Evolutionary conservation across 2,888 invertebrate species (phyloP).

Genomic region (Harpalus rubripes): DNA sequence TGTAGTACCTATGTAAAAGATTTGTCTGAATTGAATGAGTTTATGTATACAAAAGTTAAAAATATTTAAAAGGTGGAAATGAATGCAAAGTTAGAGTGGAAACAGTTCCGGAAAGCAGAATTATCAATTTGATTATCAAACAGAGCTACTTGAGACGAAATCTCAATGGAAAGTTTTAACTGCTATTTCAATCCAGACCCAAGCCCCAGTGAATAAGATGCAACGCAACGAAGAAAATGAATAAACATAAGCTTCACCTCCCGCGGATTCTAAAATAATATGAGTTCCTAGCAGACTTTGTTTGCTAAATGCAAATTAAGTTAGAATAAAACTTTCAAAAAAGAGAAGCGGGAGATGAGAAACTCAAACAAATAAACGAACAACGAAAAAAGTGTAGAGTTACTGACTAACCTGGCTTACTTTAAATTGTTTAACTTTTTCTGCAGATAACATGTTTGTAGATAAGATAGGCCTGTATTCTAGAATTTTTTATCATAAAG

Average conservation of each 20-base stretch:
- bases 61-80: conserved; percentile 10
- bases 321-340: conserved; percentile 57
- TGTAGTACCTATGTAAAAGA: no score
- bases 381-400: conserved; percentile 35
- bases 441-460: no score
- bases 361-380: conserved; percentile 58
- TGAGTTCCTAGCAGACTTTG: conserved; percentile 54
- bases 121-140: conserved; percentile 42
- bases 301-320: conserved; percentile 65
- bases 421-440: conserved; percentile 63
- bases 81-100: background rate
- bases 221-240: conserved; percentile 63
- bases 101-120: conserved; percentile 5
- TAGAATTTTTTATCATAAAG: no score
- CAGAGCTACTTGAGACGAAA: conserved; percentile 33
- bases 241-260: conserved; percentile 60
- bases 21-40: no score
- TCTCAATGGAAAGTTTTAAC: conserved; percentile 37
- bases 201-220: conserved; percentile 26
- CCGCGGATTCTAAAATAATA: conserved; percentile 63
- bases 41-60: conserved; percentile 2
- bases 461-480: no score
- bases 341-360: conserved; percentile 50
- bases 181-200: conserved; percentile 23
- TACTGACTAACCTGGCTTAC: conserved; percentile 57